Evolutionary conservation across 2,888 invertebrate genomes (phyloP).

Genomic region (Bellardia pandia): DNA sequence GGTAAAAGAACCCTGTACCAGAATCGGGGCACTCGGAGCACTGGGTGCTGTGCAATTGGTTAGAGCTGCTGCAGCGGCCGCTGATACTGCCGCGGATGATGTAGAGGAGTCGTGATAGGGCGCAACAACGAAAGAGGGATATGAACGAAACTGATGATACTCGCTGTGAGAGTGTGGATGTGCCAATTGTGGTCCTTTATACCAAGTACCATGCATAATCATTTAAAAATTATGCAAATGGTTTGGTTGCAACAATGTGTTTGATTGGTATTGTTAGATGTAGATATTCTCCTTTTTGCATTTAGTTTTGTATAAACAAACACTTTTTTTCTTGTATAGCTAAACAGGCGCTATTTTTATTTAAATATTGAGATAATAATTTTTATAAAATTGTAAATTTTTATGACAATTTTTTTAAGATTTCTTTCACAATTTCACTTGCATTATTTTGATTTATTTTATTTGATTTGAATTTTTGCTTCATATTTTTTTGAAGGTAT

Average conservation of each 20-base stretch:
- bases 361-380: neutral
- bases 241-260: neutral
- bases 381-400: neutral
- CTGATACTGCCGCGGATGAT: conserved; percentile 63
- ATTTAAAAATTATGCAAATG: conserved; percentile 75
- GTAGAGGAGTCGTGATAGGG: conserved; percentile 80
- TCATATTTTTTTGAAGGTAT: conserved; percentile 18
- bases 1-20: conserved; percentile 79
- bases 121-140: conserved; percentile 83
- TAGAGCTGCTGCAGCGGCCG: conserved; percentile 57
- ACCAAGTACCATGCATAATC: conserved; percentile 84
- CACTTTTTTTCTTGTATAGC: neutral
- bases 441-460: neutral
- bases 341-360: neutral
- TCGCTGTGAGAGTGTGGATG: conserved; percentile 78
- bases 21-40: conserved; percentile 76
- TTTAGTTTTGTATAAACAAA: neutral
- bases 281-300: too few species aligned
- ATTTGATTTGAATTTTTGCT: neutral
- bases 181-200: conserved; percentile 84
- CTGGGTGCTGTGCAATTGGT: conserved; percentile 69
- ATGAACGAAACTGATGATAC: conserved; percentile 82
- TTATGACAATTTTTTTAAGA: neutral
- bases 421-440: conserved; percentile 9
- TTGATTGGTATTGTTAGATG: neutral